Percentiles rank a stretch among this genome's conserved stretches.
These are phyloP conservation scores for Copidosoma floridanum DNA, from an alignment of 1,140 invertebrate genomes.

Conservation along the genomic window DNA sequence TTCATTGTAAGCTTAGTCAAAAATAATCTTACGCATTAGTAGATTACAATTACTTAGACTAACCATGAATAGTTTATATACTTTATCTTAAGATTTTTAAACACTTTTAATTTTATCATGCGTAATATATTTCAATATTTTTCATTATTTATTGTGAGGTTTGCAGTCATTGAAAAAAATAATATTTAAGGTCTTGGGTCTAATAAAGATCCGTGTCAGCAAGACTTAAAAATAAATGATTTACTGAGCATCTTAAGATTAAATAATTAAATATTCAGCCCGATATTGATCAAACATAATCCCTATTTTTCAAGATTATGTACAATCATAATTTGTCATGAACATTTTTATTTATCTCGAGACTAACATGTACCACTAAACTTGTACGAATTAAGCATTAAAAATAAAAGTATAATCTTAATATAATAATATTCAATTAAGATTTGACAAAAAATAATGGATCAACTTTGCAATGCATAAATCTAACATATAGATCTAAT, in stretches of 20 bases:
- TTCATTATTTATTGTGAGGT: no score
- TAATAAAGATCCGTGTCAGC: slow-evolving; percentile 8
- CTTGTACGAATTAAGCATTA: neutral
- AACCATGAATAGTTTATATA: slow-evolving; percentile 6
- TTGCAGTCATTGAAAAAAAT: no score
- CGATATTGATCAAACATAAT: neutral
- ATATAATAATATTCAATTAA: neutral
- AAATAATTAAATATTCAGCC: neutral
- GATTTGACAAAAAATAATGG: neutral
- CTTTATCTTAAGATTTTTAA: slow-evolving; percentile 12
- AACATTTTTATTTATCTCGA: slow-evolving; percentile 1
- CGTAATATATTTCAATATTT: no score
- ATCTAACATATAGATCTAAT: no score
- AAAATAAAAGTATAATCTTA: neutral
- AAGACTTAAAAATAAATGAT: neutral
- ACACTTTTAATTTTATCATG: no score
- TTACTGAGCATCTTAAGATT: neutral
- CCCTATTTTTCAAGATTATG: neutral
- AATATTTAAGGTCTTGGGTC: no score
- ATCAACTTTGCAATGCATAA: neutral
- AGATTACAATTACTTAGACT: slow-evolving; percentile 14
- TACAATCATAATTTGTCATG: neutral
- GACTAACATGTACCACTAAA: neutral
- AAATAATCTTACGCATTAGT: slow-evolving; percentile 7
- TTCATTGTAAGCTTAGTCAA: slow-evolving; percentile 9